Conservation (phyloP, 2,888 invertebrate species). For the Fabriciana adippe region DNA sequence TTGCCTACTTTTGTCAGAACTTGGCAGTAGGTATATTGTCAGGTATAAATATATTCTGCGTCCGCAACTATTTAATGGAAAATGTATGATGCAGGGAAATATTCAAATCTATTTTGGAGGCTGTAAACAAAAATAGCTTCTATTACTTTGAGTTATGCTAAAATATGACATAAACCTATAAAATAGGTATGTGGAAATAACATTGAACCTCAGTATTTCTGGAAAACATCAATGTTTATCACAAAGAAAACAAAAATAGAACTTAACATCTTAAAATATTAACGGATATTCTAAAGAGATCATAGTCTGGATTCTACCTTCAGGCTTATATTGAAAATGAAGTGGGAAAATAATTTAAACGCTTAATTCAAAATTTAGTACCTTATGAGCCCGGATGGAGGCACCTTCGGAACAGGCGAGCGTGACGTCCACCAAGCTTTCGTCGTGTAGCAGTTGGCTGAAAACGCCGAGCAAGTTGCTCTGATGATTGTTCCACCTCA, state of each 20-base stretch:
- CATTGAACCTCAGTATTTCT: slow-evolving; percentile 6
- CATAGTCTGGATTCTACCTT: background rate
- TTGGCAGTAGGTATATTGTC: slow-evolving; percentile 2
- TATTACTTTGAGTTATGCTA: slow-evolving; percentile 21
- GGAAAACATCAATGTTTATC: background rate
- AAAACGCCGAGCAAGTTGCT: slow-evolving; percentile 98
- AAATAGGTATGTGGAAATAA: background rate
- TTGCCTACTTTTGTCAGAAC: background rate
- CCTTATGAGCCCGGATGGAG: slow-evolving; percentile 96
- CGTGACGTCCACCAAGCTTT: slow-evolving; percentile 97
- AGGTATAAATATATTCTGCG: slow-evolving; percentile 12
- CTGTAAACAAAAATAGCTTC: slow-evolving; percentile 28
- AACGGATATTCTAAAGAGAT: too few species aligned
- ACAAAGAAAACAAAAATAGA: background rate
- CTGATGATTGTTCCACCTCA: slow-evolving; percentile 99
- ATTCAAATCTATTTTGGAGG: slow-evolving; percentile 27
- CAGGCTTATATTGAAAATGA: background rate
- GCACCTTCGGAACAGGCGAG: slow-evolving; percentile 98
- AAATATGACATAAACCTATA: slow-evolving; percentile 22
- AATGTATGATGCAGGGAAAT: slow-evolving; percentile 24
- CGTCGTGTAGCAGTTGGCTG: slow-evolving; percentile 97
- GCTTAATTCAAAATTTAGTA: slow-evolving; percentile 43
- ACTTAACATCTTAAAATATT: background rate
- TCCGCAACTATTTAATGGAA: background rate
- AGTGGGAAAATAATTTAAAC: background rate